These are phyloP conservation scores for Drosophila paranaensis DNA, from an alignment of 2,888 invertebrate species.

Conservation along the genomic window DNA sequence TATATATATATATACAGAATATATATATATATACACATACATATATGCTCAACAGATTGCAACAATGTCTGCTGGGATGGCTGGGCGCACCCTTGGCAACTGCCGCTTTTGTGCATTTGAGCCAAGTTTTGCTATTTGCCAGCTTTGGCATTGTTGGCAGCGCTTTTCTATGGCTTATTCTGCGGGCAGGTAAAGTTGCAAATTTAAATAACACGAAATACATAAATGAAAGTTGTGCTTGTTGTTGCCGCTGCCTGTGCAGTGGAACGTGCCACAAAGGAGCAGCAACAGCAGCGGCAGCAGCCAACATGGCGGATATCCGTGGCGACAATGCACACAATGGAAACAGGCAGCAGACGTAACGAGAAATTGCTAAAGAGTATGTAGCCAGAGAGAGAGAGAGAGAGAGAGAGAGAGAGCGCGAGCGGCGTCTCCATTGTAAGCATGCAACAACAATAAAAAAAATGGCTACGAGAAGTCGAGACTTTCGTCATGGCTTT, in stretches of 20 bases:
- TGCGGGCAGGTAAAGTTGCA: conserved; percentile 47
- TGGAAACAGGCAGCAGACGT: conserved; percentile 28
- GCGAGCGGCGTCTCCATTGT: conserved; percentile 21
- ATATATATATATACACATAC: background rate
- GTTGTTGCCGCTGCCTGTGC: conserved; percentile 57
- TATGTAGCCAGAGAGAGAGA: background rate
- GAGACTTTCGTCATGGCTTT: conserved; percentile 27
- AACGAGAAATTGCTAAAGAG: conserved; percentile 18
- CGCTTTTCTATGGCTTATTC: conserved; percentile 60
- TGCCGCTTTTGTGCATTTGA: conserved; percentile 30
- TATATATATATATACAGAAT: conserved; percentile 1
- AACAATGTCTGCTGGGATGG: conserved; percentile 30
- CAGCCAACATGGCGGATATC: conserved; percentile 79
- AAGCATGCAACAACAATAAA: no score
- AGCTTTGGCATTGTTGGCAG: conserved; percentile 67
- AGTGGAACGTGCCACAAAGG: conserved; percentile 56
- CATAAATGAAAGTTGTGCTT: conserved; percentile 33
- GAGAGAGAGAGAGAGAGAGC: background rate
- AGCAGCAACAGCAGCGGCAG: conserved; percentile 38
- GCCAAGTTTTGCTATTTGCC: conserved; percentile 63
- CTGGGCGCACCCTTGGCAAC: conserved; percentile 26
- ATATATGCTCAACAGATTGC: conserved; percentile 70
- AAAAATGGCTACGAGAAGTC: conserved; percentile 8
- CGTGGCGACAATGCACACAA: conserved; percentile 72
- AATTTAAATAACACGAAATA: conserved; percentile 53